Evolutionary conservation across 2,113 vertebrate species (phyloP).

Genomic region (Arenaria interpres): DNA sequence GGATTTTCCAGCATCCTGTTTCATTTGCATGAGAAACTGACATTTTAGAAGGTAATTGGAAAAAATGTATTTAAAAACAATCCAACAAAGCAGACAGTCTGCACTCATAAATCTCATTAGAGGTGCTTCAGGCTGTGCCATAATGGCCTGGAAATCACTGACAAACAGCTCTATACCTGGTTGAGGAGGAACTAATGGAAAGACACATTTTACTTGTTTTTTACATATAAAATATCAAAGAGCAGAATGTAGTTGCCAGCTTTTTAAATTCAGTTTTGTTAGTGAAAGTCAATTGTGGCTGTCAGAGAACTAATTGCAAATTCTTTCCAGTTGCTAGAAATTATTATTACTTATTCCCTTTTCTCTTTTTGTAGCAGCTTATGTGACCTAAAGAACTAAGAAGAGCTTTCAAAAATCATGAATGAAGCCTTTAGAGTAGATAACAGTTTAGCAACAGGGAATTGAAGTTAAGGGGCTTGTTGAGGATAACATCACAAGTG

Average conservation of each 20-base stretch:
- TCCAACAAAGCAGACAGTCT: background rate
- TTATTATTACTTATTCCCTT: background rate
- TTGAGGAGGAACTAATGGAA: background rate
- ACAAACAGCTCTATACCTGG: background rate
- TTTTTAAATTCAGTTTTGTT: background rate
- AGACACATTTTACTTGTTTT: background rate
- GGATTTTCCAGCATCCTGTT: background rate
- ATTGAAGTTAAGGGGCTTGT: background rate
- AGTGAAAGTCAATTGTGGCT: background rate
- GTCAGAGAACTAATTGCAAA: background rate
- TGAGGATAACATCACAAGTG: background rate
- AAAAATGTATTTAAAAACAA: background rate
- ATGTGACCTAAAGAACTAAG: background rate
- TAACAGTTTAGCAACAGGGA: background rate
- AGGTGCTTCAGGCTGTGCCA: background rate
- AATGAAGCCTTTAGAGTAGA: background rate
- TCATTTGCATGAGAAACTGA: background rate
- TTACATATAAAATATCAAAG: background rate
- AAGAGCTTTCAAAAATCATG: background rate
- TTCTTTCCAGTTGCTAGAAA: background rate
- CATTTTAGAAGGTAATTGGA: slow-evolving; percentile 7
- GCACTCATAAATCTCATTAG: background rate
- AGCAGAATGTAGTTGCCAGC: background rate
- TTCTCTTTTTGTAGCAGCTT: background rate
- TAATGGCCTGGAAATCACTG: background rate